Evolutionary conservation across 2,113 vertebrate species (phyloP), one percentile per base, ranked within the genome.

Genomic region (Tautogolabrus adspersus): DNA sequence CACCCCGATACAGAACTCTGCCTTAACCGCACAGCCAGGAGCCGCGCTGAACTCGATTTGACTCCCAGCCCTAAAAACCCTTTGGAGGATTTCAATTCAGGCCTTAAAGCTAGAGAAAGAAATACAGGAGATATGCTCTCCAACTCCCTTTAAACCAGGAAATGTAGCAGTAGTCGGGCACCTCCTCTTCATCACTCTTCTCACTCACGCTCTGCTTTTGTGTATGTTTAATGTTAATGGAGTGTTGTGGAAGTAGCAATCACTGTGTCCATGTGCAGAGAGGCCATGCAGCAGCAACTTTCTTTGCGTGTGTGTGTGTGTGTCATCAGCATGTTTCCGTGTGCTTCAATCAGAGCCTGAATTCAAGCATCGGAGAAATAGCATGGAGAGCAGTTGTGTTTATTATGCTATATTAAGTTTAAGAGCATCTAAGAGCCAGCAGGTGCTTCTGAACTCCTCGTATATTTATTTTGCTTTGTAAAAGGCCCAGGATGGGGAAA

Each of bases 381-480:
- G 63, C 86, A 66, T 19, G 51, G 68, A 58, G 80, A 79, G 83
- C 59, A 58, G 37, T 67, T 75, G 37, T 95, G 93, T 94, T 94
- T 94, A 93, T 92, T 93, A 89, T 92, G 71, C 69, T 58, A 86
- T 90, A 84, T 88, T 82, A 76, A 63, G 73, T 81, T 40, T 23
- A 10, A 77, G 73, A 71, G 81, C 78, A 89, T 92, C 75, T 77
- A 80, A 84, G 81, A 77, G 54, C 1, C 47, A 89, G 83, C 89
- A 94, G 92, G 92, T 93, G 91, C 87, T 88, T 91, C 77, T 86
- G 83, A 88, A 83, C 78, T 70, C 55, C 21, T 44, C 58, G 75
- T 47, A 40, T 86, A 78, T 89, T 92, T 93, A 89, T 93, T 94
- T 93, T 85, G 81, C 80, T 91, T 91, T 83, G 84, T 77, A 88